These are phyloP conservation scores for Drosophila subsilvestris DNA, from an alignment of 2,888 invertebrate species.

Conservation along the genomic window DNA sequence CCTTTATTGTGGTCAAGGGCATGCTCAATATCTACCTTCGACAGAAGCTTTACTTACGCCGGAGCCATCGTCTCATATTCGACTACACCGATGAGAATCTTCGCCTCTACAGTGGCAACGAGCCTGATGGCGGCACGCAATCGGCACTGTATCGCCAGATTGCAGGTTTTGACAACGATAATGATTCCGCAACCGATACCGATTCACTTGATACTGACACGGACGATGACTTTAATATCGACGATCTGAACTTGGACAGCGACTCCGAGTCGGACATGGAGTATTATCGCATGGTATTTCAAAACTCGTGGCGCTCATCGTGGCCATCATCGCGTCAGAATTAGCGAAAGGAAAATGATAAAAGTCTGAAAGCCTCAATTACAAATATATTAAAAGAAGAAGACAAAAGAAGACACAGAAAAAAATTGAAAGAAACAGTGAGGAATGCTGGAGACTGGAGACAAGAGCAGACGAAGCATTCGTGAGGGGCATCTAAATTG, in stretches of 20 bases:
- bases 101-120: slow-evolving; percentile 59
- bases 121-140: not conserved
- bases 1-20: slow-evolving; percentile 96
- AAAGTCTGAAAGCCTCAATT: not conserved
- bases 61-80: slow-evolving; percentile 93
- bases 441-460: too few relatives aligned
- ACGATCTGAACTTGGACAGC: not conserved
- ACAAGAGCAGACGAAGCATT: too few relatives aligned
- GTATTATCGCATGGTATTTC: not conserved
- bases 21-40: slow-evolving; percentile 97
- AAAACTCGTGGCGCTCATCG: not conserved
- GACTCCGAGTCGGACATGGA: not conserved
- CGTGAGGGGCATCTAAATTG: not conserved
- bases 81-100: slow-evolving; percentile 89
- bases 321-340: not conserved
- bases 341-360: not conserved
- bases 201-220: not conserved
- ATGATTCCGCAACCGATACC: not conserved
- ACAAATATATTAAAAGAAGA: not conserved
- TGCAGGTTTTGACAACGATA: not conserved
- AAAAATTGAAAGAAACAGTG: too few relatives aligned
- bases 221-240: not conserved
- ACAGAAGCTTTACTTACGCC: slow-evolving; percentile 95
- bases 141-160: not conserved
- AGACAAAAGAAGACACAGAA: too few relatives aligned